Base-by-base conservation (phyloP, 2,888 invertebrate species). In the Steinernema carpocapsae region DNA sequence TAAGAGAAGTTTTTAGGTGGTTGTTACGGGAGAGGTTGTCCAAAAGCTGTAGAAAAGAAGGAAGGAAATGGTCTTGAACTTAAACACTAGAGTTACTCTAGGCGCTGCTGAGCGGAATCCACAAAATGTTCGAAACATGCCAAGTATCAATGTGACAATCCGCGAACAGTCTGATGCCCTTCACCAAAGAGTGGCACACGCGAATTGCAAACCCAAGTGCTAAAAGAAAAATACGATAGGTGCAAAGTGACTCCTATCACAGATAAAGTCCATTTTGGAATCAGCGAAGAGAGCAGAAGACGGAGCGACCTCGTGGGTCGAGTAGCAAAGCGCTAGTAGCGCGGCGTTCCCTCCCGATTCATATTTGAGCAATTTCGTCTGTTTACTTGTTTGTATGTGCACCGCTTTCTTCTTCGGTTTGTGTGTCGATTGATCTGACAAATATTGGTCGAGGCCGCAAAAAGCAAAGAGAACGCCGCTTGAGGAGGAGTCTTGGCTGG, bases 351-450 rank as follows among this genome's bases (percentile, higher is more conserved):
- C 64, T 29, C 29, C 24, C 29, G 24, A 26, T 64, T 64, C 64
- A 64, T 64, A 64, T 64, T 64, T 64, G 64, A 64, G 29, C 64
- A 64, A 64, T 64, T 64, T 64, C 29, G 64, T 64, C 29, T 64
- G 64, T 64, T 64, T 64, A 29, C 29, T 64, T 64, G 64, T 64
- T 64, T 64, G 64, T 64, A 17, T 64, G 64, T 64, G 29, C 17
- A 29, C 32, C 64, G 29, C 29, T 64, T 29, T 64, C 64, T 64
- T 12, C 56, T 56, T 26, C 48, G 48, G 14, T 56, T 19, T 26
- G 56, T 64, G 64, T 32, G 64, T 64, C 64, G 24, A 56, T 26
- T 64, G 64, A 64, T 64, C 24, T 32, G 64, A 32, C 64, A 64
- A 64, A 64, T 64, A 64, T 64, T 64, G 19, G 64, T 32, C 17